Evolutionary conservation across 1,140 invertebrate species (phyloP).

Genomic region (Drosophila orosa): DNA sequence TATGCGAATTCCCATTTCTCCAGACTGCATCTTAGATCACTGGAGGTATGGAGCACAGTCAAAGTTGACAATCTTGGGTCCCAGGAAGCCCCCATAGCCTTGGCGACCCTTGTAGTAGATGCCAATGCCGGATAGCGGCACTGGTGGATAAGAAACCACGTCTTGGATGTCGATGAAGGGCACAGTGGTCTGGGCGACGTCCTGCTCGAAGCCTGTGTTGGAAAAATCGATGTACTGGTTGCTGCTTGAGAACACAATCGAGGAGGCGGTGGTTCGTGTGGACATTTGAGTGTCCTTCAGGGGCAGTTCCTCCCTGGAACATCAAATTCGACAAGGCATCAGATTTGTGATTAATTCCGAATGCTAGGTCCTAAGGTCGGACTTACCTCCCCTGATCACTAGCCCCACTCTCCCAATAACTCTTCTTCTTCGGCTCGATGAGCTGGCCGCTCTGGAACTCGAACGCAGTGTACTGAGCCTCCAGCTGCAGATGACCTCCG

Average conservation of each 20-base stretch:
- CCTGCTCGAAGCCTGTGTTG: constrained; percentile 88
- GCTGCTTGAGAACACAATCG: constrained; percentile 86
- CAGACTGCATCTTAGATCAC: no score
- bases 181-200: constrained; percentile 93
- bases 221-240: constrained; percentile 92
- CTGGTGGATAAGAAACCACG: constrained; percentile 87
- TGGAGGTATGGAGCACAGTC: constrained; percentile 83
- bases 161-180: constrained; percentile 93
- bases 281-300: constrained; percentile 89
- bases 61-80: constrained; percentile 90
- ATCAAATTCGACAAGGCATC: background rate
- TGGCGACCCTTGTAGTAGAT: constrained; percentile 90
- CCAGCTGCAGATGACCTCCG: constrained; percentile 92
- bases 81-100: constrained; percentile 91
- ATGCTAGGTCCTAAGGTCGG: background rate
- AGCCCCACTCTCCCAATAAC: constrained; percentile 87
- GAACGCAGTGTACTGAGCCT: constrained; percentile 90
- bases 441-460: constrained; percentile 91
- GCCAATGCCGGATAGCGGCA: constrained; percentile 88
- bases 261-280: constrained; percentile 85
- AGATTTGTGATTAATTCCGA: background rate
- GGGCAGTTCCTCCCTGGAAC: constrained; percentile 85
- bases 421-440: constrained; percentile 84
- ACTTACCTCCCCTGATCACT: constrained; percentile 88
- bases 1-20: no score